Conservation (phyloP, 1,140 invertebrate species). For the Drosophila obscura region DNA sequence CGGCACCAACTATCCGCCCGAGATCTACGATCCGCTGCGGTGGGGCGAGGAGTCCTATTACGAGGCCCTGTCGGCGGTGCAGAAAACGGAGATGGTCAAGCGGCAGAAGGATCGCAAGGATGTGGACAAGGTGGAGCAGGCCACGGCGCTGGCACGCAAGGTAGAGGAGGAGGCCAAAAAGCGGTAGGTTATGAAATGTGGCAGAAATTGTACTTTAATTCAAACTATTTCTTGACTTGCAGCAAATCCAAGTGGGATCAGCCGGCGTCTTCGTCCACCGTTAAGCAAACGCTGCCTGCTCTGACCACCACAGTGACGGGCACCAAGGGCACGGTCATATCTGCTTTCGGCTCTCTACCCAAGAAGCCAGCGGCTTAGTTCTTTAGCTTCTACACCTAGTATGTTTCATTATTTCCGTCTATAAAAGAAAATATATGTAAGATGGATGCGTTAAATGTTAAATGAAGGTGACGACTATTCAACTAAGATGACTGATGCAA, state of each 20-base stretch:
- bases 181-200: conserved; percentile 43
- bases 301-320: conserved; percentile 91
- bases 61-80: conserved; percentile 94
- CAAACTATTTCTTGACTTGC: background rate
- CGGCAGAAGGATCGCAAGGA: conserved; percentile 96
- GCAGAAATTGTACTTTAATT: background rate
- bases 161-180: conserved; percentile 86
- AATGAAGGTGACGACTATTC: too few relatives aligned
- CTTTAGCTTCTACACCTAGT: background rate
- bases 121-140: conserved; percentile 94
- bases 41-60: conserved; percentile 96
- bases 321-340: conserved; percentile 94
- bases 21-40: conserved; percentile 95
- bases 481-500: too few relatives aligned
- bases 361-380: conserved; percentile 87
- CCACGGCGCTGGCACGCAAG: conserved; percentile 91
- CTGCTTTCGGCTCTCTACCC: conserved; percentile 93
- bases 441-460: too few relatives aligned
- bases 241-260: conserved; percentile 97
- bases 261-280: conserved; percentile 86
- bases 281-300: conserved; percentile 85
- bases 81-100: conserved; percentile 96
- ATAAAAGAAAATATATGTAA: too few relatives aligned
- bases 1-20: conserved; percentile 96
- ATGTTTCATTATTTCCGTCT: too few relatives aligned